Percentiles rank a stretch among this genome's conserved stretches.
These are phyloP conservation scores for Muraenolepis orangiensis DNA, from an alignment of 2,797 vertebrate species.

Conservation along the genomic window DNA sequence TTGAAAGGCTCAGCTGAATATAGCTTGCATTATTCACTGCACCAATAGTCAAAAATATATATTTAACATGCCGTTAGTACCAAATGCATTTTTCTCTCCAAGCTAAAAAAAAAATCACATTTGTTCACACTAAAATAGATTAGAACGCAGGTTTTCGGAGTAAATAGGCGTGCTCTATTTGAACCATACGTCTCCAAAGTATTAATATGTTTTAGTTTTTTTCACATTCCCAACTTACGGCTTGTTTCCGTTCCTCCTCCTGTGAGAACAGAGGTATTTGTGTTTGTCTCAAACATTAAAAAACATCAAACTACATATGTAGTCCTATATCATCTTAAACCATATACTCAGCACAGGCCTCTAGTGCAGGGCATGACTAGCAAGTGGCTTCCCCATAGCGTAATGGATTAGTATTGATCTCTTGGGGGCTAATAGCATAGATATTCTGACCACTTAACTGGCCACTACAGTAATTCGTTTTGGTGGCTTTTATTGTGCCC, in stretches of 20 bases:
- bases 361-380: constrained; percentile 26
- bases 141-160: neutral
- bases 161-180: no score
- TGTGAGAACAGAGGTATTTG: constrained; percentile 72
- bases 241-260: constrained; percentile 88
- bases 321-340: constrained; percentile 15
- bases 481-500: constrained; percentile 33
- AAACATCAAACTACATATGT: neutral
- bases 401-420: constrained; percentile 62
- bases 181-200: neutral
- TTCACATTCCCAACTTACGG: constrained; percentile 76
- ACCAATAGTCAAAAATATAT: constrained; percentile 27
- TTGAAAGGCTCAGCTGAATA: constrained; percentile 3
- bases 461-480: constrained; percentile 43
- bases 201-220: constrained; percentile 7
- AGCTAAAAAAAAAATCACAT: constrained; percentile 8
- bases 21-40: constrained; percentile 23
- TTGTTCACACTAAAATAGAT: neutral
- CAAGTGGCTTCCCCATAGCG: constrained; percentile 45
- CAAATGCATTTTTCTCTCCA: neutral
- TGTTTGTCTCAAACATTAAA: constrained; percentile 17
- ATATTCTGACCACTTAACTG: constrained; percentile 43
- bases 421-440: constrained; percentile 54
- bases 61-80: constrained; percentile 43
- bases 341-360: constrained; percentile 21